A percentile compares a stretch with the other conserved stretches of the same genome.
phyloP scores from a whole-genome alignment of 37 sponge, comb jelly and placozoan species.

The Lycopodina hypogea region DNA sequence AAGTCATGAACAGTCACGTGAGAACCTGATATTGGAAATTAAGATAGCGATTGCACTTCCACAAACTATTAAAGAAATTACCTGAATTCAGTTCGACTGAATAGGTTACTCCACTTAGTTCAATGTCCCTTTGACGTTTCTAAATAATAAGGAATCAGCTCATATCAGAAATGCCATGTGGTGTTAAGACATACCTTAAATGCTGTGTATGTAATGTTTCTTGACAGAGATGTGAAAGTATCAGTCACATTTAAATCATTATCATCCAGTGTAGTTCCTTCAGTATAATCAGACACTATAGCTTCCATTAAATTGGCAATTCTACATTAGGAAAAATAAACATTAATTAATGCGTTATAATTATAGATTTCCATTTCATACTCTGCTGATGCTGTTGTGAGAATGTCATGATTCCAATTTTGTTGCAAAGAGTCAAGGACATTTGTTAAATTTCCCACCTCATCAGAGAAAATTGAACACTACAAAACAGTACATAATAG shows the following conservation, averaged over 20 bases:
- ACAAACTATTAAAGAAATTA: not conserved
- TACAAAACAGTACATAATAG: not conserved
- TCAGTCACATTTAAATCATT: not conserved
- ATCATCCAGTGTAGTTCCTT: not conserved
- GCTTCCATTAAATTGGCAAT: not conserved
- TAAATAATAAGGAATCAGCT: not conserved
- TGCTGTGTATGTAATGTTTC: not conserved
- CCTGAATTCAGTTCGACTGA: not conserved
- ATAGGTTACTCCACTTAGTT: constrained; percentile 2
- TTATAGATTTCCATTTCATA: not conserved
- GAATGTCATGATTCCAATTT: not conserved
- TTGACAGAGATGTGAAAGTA: not conserved
- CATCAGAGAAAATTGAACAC: not conserved
- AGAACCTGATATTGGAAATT: not conserved
- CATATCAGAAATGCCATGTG: not conserved
- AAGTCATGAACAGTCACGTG: not conserved
- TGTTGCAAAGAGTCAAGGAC: constrained; percentile 7
- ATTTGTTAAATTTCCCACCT: not conserved
- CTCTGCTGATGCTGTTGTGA: not conserved
- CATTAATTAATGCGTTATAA: not conserved
- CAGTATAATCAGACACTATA: not conserved
- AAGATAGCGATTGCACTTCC: not conserved
- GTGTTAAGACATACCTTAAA: constrained; percentile 1
- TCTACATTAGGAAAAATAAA: not conserved
- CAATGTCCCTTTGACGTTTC: not conserved